A percentile compares a stretch with the other conserved stretches of the same genome.
Evolutionary conservation across 2,797 vertebrate genomes (phyloP).

Genomic region (Mionectes olivaceus): DNA sequence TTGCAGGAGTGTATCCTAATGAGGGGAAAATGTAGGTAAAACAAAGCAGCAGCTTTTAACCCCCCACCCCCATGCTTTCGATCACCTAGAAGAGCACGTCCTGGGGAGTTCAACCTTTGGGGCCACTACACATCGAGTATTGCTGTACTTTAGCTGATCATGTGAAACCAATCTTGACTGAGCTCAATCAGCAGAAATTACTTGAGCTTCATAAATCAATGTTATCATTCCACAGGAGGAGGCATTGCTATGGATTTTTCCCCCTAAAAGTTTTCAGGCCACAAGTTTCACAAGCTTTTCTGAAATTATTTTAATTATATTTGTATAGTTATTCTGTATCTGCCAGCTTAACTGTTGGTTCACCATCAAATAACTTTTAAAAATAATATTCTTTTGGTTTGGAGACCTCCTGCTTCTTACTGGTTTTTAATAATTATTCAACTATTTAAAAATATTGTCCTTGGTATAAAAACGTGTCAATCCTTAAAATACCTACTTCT

Average conservation of each 20-base stretch:
- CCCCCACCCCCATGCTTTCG: background rate
- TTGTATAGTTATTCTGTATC: slow-evolving; percentile 14
- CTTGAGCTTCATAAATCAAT: slow-evolving; percentile 77
- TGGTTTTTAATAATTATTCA: slow-evolving; percentile 2
- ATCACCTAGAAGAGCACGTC: slow-evolving; percentile 61
- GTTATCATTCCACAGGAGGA: slow-evolving; percentile 73
- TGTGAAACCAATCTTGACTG: slow-evolving; percentile 76
- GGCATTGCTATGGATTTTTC: slow-evolving; percentile 56
- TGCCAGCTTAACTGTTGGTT: background rate
- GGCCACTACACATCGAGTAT: slow-evolving; percentile 15
- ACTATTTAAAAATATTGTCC: background rate
- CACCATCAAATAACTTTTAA: background rate
- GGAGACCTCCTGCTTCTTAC: background rate
- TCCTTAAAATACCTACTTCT: background rate
- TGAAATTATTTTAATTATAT: slow-evolving; percentile 44
- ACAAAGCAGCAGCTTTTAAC: slow-evolving; percentile 52
- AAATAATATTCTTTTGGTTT: background rate
- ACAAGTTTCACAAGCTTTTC: slow-evolving; percentile 50
- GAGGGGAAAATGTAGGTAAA: slow-evolving; percentile 58
- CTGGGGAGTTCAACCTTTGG: slow-evolving; percentile 49
- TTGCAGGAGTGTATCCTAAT: slow-evolving; percentile 78
- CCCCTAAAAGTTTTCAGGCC: slow-evolving; percentile 60
- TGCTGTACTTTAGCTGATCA: slow-evolving; percentile 62
- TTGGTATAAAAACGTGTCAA: background rate
- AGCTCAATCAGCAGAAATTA: slow-evolving; percentile 72